Conservation (phyloP, 1,140 invertebrate species). For the Bombus affinis region DNA sequence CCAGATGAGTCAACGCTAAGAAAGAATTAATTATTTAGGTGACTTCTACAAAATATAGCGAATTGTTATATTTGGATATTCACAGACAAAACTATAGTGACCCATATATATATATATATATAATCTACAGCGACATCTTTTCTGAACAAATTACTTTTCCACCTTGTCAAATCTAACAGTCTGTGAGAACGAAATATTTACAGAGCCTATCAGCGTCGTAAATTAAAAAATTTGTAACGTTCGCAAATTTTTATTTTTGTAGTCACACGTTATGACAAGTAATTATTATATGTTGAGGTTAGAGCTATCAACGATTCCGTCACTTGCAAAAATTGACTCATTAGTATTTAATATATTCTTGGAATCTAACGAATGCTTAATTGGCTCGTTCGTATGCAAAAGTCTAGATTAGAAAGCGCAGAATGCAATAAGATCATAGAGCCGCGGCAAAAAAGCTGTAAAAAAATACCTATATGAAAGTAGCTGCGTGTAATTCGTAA, state of each 20-base stretch:
- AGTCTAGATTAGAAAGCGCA: neutral
- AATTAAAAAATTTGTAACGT: neutral
- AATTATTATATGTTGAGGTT: neutral
- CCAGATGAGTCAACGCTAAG: too few relatives aligned
- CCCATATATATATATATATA: too few relatives aligned
- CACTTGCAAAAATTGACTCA: neutral
- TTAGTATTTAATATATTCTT: neutral
- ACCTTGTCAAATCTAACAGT: too few relatives aligned
- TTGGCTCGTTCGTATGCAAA: neutral
- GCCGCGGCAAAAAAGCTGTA: neutral
- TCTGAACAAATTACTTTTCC: too few relatives aligned
- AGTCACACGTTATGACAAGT: neutral
- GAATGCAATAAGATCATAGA: slow-evolving; percentile 18
- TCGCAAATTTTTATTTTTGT: neutral
- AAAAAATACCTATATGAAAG: neutral
- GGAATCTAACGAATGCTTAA: neutral
- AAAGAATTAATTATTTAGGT: too few relatives aligned
- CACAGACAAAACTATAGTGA: too few relatives aligned
- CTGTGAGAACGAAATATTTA: too few relatives aligned
- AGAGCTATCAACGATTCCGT: neutral
- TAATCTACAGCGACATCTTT: too few relatives aligned
- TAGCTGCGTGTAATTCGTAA: slow-evolving; percentile 48
- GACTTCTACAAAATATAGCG: too few relatives aligned
- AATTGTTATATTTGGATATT: too few relatives aligned
- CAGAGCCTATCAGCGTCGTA: too few relatives aligned